Conservation (phyloP, 2,888 invertebrate species). For the Clusia tigrina region DNA sequence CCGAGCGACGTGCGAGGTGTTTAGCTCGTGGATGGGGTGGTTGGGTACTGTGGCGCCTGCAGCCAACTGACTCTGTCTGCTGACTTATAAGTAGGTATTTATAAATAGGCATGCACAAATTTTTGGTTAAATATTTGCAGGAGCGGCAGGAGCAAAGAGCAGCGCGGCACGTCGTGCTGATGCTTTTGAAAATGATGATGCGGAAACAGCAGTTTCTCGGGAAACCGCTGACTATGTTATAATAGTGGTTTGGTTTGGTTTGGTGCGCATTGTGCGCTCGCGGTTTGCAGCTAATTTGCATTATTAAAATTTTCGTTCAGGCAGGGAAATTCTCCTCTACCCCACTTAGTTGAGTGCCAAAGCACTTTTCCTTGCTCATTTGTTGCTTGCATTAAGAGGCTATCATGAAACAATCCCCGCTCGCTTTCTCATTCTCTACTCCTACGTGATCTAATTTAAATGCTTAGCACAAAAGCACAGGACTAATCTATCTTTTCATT, state of each 20-base stretch:
- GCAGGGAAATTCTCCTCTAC: neutral
- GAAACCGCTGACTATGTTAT: constrained; percentile 20
- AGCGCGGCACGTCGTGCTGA: constrained; percentile 3
- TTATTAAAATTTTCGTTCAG: neutral
- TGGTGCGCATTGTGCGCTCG: neutral
- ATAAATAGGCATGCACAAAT: constrained; percentile 31
- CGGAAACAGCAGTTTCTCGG: neutral
- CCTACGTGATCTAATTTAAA: constrained; percentile 10
- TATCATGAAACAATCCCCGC: no score
- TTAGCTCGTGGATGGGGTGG: neutral
- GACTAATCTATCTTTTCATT: constrained; percentile 13
- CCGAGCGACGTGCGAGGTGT: neutral
- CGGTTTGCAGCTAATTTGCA: neutral
- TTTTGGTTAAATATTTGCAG: constrained; percentile 22
- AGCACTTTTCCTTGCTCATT: neutral
- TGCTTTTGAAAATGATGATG: constrained; percentile 12
- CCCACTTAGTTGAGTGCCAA: neutral
- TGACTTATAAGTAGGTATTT: constrained; percentile 16
- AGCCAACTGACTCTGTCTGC: neutral
- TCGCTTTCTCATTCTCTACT: constrained; percentile 18
- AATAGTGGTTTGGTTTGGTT: neutral
- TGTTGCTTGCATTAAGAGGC: neutral
- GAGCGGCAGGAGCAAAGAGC: neutral
- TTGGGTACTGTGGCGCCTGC: neutral
- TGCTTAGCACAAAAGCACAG: neutral